Percentiles rank a stretch among this genome's conserved stretches.
Evolutionary conservation across 2,113 vertebrate genomes (phyloP).

Genomic region (Peromyscus maniculatus): DNA sequence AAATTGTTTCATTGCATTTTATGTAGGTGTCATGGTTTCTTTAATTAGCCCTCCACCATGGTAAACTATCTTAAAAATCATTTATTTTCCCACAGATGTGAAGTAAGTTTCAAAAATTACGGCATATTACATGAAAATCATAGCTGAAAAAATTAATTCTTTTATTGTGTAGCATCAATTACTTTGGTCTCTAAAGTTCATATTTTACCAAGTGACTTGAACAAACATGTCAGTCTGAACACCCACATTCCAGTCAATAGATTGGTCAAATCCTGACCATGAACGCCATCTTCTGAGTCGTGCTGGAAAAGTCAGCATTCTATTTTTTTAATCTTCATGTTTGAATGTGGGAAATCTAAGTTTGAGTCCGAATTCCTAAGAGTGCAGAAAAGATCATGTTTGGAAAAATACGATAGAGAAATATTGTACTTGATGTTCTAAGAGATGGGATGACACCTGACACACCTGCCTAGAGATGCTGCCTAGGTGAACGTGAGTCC

Average conservation of each 20-base stretch:
- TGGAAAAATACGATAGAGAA: neutral
- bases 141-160: neutral
- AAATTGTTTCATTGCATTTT: neutral
- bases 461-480: neutral
- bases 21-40: neutral
- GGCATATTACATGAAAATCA: neutral
- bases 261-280: neutral
- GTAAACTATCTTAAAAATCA: conserved; percentile 31
- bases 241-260: neutral
- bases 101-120: conserved; percentile 24
- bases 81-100: neutral
- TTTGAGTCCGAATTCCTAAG: neutral
- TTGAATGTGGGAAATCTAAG: neutral
- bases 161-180: neutral
- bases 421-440: neutral
- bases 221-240: neutral
- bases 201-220: neutral
- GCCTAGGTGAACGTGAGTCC: neutral
- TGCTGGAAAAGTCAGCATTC: neutral
- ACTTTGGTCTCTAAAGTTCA: neutral
- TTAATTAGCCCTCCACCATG: neutral
- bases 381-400: neutral
- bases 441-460: neutral
- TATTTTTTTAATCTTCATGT: neutral
- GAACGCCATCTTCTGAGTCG: neutral